Evolutionary conservation across 2,888 invertebrate genomes (phyloP), one percentile per base, ranked within the genome.

Genomic region (Mimachlamys varia): DNA sequence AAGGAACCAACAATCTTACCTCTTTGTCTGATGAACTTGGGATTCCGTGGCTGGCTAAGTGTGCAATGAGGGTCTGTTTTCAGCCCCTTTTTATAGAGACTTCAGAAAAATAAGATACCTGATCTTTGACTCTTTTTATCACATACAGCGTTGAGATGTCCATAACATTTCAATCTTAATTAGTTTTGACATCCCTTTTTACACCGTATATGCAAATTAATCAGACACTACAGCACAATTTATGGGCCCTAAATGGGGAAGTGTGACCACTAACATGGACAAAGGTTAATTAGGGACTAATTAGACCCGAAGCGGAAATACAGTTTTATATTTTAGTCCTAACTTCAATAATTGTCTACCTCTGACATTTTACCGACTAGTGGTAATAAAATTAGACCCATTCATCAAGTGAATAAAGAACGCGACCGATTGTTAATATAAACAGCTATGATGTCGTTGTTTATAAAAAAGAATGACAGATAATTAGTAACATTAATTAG

Each of bases 161-260:
- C 76, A 76, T 76, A 76, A 76, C 33, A 76, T 76, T 27, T 76
- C 76, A 76, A 76, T 76, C 76, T 22, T 76, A 76, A 76, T 76
- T 76, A 76, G 76, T 22, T 76, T 13, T 33, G 19, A 22, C 76
- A 76, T 22, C 27, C 76, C 27, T 76, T 76, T 62, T 58, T 58
- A 58, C 58, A 58, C 58, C 22, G n/a, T 3, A 58, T 58, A 58
- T 76, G 76, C 7, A 12, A 76, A 76, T 76, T 33, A 76, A 27
- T 33, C 27, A 22, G 76, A 76, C 76, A 76, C 3, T 33, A 76
- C 76, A 76, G 3, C 27, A 33, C 76, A 22, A 76, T 76, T 76
- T 76, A 76, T 76, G 22, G 76, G 7, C 33, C 12, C 76, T 33
- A 76, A 33, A 76, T 76, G 76, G 27, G 76, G 76, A 76, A 76